These are phyloP conservation scores for Heterodera filipjevi DNA, from an alignment of 2,888 invertebrate genomes.

Conservation along the genomic window DNA sequence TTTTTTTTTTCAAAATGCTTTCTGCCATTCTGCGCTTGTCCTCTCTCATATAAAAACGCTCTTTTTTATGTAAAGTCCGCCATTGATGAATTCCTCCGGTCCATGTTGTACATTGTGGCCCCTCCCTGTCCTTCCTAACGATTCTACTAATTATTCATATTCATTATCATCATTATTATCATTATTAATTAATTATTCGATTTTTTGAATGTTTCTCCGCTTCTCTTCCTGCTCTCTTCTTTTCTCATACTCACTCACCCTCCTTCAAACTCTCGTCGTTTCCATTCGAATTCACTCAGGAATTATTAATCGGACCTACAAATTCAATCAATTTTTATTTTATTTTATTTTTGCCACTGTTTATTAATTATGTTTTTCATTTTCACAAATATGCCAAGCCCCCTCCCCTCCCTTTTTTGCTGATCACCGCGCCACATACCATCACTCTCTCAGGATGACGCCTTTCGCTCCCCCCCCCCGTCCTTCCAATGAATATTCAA, in stretches of 20 bases:
- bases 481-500: neutral
- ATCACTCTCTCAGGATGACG: neutral
- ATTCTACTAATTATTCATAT: neutral
- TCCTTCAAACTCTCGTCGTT: neutral
- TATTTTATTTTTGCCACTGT: neutral
- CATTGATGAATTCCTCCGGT: slow-evolving; percentile 18
- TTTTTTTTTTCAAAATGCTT: neutral
- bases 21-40: neutral
- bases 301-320: neutral
- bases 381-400: neutral
- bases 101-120: slow-evolving; percentile 20
- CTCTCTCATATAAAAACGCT: neutral
- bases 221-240: neutral
- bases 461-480: too few species aligned
- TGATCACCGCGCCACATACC: slow-evolving; percentile 3
- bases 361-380: neutral
- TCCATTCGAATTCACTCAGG: slow-evolving; percentile 5
- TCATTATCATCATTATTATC: neutral
- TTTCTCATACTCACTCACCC: neutral
- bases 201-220: neutral
- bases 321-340: neutral
- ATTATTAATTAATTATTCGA: neutral
- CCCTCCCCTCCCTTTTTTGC: neutral
- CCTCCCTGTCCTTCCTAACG: neutral
- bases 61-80: neutral